Evolutionary conservation across 2,113 vertebrate genomes (phyloP), one percentile per base, ranked within the genome.

Genomic region (Stigmatopora argus): DNA sequence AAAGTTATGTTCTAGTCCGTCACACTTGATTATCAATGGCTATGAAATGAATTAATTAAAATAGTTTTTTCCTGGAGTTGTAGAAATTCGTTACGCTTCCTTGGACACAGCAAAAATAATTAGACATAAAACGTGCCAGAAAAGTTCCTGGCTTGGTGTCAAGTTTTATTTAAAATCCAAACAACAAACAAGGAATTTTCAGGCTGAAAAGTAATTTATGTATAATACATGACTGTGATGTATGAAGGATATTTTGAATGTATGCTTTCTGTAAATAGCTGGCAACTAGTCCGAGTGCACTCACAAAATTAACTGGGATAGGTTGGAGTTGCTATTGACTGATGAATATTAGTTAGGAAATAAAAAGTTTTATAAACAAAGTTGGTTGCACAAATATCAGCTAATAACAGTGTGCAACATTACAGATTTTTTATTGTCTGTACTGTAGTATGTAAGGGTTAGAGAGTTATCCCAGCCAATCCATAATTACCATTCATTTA

Each of bases 11-110:
- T 19, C 34, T 44, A 58, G 66, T 64, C 56, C 46, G 8, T 9
- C 59, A 72, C 66, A 67, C 41, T 45, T 17, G 23, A 6, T 74
- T 74, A 81, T 78, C 46, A 7, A 73, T 65, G 46, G 49, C 49
- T 51, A 1, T 72, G 61, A 61, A 70, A 62, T 46, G 58, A 59
- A 47, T 46, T 41, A 70, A 69, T 57, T 64, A 14, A 47, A 23
- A 9, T 35, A 45, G 26, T 47, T 55, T n/a, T 26, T 62, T 72
- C 44, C 67, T 67, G 18, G 23, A 21, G 70, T 76, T 67, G 64
- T 45, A n/a, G 38, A 67, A 62, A 80, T 74, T 69, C 65, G 52
- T 70, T n/a, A 44, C 51, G 59, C 61, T 73, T 72, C 35, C 59
- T 68, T 66, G 18, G 41, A 45, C 59, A 5, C 1, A 19, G 57